Base-by-base conservation (phyloP, 2,797 vertebrate species). In the Nyctalus aviator region DNA sequence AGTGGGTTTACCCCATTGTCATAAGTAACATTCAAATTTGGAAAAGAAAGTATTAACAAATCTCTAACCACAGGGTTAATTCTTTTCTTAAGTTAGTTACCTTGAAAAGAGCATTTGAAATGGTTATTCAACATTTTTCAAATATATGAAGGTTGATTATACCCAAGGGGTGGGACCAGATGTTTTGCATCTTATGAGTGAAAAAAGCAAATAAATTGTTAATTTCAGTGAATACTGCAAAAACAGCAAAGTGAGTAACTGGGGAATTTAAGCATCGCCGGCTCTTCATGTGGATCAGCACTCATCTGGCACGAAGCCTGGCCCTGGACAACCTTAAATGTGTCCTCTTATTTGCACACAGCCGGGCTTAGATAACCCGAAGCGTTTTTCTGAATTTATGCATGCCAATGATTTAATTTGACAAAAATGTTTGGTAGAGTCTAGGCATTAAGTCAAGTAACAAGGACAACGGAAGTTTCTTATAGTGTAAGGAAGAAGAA, bases 91-190 rank as follows among this genome's bases (percentile, higher is more conserved):
- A 27, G 20, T 53, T 81, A 81, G 44, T 73, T 84, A 86, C 35
- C 72, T 88, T 55, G 84, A 88, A 90, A 73, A 68, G 25, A 81
- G 48, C 84, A 55, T 78, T 78, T 27, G 64, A 90, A 59, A 55
- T 27, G 62, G n/a, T 73, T 85, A 75, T 9, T 84, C 66, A 84
- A 75, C 50, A 48, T 69, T 78, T 76, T 84, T 57, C 59, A 75
- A 62, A 48, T 55, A 92, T 76, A 21, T 25, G 57, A 94, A 66
- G 20, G 57, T 66, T 90, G 69, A 82, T 94, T 35, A 73, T 32
- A 85, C 9, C n/a, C 50, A 55, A 3, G 23, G 69, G 27, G 1
- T 21, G 23, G 87, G 59, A 69, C 53, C 57, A 94, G 59, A 55
- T 94, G 27, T 72, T 93, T 92, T 59, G 35, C 23, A 41, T 68